These are phyloP conservation scores for Cyanoderma ruficeps DNA, from an alignment of 2,113 vertebrate species.

Conservation along the genomic window DNA sequence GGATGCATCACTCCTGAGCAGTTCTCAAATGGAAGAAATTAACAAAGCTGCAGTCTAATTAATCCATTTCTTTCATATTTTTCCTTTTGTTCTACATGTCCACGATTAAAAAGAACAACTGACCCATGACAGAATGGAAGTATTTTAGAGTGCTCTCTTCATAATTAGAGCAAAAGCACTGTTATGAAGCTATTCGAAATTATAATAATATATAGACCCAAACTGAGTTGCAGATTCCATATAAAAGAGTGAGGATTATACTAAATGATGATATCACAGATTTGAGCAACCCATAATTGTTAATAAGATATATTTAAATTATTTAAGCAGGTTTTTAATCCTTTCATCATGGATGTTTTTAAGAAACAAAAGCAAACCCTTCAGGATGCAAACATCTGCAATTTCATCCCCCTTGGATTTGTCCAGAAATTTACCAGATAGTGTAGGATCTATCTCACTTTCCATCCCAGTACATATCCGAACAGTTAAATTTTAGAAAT, in stretches of 20 bases:
- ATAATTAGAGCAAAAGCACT: not conserved
- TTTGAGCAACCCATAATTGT: not conserved
- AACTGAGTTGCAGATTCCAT: not conserved
- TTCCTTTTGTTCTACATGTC: not conserved
- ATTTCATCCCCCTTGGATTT: not conserved
- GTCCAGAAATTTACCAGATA: not conserved
- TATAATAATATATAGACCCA: not conserved
- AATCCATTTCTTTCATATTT: not conserved
- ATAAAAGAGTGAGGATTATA: not conserved
- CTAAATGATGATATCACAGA: not conserved
- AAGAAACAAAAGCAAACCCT: not conserved
- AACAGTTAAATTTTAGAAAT: not conserved
- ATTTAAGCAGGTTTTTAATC: not conserved
- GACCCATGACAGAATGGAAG: not conserved
- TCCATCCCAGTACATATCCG: not conserved
- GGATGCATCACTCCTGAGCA: not conserved
- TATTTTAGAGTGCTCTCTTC: not conserved
- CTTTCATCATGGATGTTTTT: not conserved
- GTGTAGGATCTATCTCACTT: not conserved
- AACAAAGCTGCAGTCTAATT: not conserved
- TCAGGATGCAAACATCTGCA: not conserved
- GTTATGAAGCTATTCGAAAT: not conserved
- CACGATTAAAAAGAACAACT: not conserved
- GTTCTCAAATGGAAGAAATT: not conserved
- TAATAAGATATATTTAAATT: not conserved